A percentile compares a stretch with the other conserved stretches of the same genome.
Evolutionary conservation across 2,797 vertebrate genomes (phyloP).

Genomic region (Sebastes minor): DNA sequence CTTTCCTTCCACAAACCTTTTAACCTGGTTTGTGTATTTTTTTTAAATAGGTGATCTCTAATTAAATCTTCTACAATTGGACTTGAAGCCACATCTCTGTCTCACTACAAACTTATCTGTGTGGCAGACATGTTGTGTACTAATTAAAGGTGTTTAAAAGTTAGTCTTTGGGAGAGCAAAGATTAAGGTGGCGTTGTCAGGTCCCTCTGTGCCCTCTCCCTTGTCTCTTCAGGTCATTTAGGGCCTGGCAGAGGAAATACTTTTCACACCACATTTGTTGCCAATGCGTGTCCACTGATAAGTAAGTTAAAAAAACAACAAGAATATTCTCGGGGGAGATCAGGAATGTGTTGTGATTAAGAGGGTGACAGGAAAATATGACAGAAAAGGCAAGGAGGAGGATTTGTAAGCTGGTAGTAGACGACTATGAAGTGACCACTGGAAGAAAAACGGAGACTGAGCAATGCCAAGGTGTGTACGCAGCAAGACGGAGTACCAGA

Average conservation of each 20-base stretch:
- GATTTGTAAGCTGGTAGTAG: neutral
- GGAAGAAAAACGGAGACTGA: constrained; percentile 22
- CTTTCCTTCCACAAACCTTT: neutral
- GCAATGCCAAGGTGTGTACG: constrained; percentile 7
- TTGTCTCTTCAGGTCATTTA: neutral
- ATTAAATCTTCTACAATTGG: neutral
- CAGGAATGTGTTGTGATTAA: neutral
- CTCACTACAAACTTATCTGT: neutral
- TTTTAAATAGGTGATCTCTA: neutral
- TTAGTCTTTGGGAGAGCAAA: neutral
- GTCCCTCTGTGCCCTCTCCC: neutral
- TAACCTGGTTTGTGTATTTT: neutral
- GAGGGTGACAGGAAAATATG: neutral
- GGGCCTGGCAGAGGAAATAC: neutral
- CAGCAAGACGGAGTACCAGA: constrained; percentile 41
- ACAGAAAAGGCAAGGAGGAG: neutral
- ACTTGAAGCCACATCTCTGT: neutral
- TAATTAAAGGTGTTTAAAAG: neutral
- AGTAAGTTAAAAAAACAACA: neutral
- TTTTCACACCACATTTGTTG: neutral
- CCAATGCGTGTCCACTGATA: neutral
- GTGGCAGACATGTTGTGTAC: neutral
- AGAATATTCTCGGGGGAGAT: neutral
- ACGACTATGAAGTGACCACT: constrained; percentile 21
- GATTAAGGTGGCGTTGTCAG: neutral